These are phyloP conservation scores for Phacellophora camtschatica DNA, from an alignment of 30 jellyfish, hydroid and myxozoan genomes.

Conservation along the genomic window DNA sequence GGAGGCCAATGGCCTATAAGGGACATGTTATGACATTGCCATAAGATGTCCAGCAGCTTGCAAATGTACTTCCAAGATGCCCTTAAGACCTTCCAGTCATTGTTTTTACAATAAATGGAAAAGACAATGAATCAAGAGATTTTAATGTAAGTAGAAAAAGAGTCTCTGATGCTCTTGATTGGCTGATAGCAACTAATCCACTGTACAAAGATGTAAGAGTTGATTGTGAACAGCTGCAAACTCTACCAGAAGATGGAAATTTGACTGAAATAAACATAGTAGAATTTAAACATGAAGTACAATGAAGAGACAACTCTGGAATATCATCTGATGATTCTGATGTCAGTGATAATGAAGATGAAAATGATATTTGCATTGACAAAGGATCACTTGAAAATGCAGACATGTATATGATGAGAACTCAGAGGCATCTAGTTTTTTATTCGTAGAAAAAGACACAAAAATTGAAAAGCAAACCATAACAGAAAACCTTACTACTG, in stretches of 20 bases:
- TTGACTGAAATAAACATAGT: background rate
- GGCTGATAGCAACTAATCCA: conserved; percentile 50
- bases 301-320: too few relatives aligned
- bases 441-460: background rate
- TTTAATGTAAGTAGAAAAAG: background rate
- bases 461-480: background rate
- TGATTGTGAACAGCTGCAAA: background rate
- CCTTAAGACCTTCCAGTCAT: background rate
- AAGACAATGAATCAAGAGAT: background rate
- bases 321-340: too few relatives aligned
- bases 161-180: background rate
- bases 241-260: conserved; percentile 23
- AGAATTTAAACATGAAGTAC: conserved; percentile 16
- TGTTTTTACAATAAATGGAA: background rate
- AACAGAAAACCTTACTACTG: background rate
- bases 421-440: background rate
- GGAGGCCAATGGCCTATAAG: background rate
- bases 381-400: too few relatives aligned
- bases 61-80: background rate
- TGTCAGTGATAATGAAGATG: too few relatives aligned
- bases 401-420: background rate
- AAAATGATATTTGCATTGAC: too few relatives aligned
- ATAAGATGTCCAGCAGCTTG: background rate
- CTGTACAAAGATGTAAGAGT: conserved; percentile 14
- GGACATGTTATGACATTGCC: background rate